A percentile compares a stretch with the other conserved stretches of the same genome.
Conservation (phyloP, 2,888 invertebrate species). For the Clistopyga incitator region DNA sequence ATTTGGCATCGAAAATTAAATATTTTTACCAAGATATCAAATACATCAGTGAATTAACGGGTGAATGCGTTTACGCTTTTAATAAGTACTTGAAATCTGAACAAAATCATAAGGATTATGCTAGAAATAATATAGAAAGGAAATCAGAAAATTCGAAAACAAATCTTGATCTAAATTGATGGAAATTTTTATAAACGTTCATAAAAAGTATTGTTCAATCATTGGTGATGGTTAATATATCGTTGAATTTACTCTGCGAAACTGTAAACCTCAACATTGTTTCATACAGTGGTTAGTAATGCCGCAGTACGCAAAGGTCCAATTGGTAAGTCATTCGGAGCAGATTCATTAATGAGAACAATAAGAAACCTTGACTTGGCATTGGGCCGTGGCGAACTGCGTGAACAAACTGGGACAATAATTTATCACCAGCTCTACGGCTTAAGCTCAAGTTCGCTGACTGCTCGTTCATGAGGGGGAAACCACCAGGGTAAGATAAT, state of each 20-base stretch:
- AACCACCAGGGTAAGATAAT: conserved; percentile 72
- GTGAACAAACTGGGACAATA: conserved; percentile 45
- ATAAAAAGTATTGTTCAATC: not conserved
- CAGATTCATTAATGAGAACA: conserved; percentile 69
- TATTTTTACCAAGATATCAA: no score
- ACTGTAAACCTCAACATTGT: not conserved
- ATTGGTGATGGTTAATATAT: not conserved
- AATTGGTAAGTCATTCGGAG: not conserved
- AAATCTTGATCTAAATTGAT: no score
- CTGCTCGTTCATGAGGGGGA: conserved; percentile 48
- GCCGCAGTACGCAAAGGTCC: not conserved
- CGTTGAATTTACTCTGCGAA: not conserved
- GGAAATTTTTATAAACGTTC: no score
- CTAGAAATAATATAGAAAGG: no score
- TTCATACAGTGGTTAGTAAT: not conserved
- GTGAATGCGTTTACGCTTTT: no score
- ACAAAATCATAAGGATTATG: no score
- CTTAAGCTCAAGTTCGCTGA: conserved; percentile 74
- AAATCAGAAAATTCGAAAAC: no score
- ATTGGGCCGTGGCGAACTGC: conserved; percentile 44
- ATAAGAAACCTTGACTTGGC: conserved; percentile 43
- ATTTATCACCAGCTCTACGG: conserved; percentile 72
- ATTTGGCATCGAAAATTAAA: no score
- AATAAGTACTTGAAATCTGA: no score
- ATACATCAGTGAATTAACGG: no score